Evolutionary conservation across 2,888 invertebrate genomes (phyloP), one percentile per base, ranked within the genome.

Genomic region (Yponomeuta cagnagella): DNA sequence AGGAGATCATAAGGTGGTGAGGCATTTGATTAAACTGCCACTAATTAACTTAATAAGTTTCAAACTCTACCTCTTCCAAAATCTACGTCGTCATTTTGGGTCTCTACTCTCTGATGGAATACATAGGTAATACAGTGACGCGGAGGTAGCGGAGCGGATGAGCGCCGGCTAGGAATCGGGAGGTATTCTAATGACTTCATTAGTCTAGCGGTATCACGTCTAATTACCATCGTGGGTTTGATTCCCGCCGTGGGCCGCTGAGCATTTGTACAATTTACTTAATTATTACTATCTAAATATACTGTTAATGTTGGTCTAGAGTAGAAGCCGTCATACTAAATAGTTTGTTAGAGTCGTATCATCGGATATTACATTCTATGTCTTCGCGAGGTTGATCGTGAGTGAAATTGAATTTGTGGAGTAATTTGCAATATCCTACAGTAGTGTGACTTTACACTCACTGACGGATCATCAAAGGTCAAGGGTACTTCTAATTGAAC

Each of bases 31-130:
- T 58, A 58, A 58, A 58, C 15, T 15, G 52, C 15, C 15, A 58
- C 52, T 58, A 58, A 58, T 58, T 58, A 58, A 58, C 52, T 58
- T 58, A 58, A 58, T 58, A 58, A 58, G 52, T 58, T 58, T 15
- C 15, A 8, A 58, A 15, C 52, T 58, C 52, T 58, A 3, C 52
- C 52, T 58, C 52, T 58, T 58, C 52, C 15, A 15, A 58, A 58
- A 58, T 58, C 52, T 1, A 58, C 52, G 3, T 15, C 52, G 15
- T 58, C 12, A 15, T 58, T 52, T 58, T 15, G 5, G 52, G 52
- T 4, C 52, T 15, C 52, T 15, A 58, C 52, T 15, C 52, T 8
- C 43, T 43, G 43, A 43, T 43, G 37, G 5, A 37, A 23, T 23
- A 23, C 23, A 23, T 23, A 23, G 23, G 23, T 23, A 23, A 23